phyloP scores from a whole-genome alignment of 2,888 invertebrate species.

The Drosophila siamana region DNA sequence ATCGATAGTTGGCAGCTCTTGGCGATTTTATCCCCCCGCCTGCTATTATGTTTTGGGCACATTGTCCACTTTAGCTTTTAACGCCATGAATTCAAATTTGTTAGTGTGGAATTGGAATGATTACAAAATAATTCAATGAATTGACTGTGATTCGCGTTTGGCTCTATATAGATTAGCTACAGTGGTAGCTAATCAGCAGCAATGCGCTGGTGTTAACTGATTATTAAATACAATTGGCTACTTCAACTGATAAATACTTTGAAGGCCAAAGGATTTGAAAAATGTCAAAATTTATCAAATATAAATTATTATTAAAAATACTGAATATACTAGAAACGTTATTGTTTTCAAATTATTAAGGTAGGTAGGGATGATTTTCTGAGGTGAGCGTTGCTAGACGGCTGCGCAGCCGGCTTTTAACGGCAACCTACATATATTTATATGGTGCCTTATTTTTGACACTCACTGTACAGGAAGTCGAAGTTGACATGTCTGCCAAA shows the following conservation, averaged over 20 bases:
- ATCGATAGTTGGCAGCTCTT: conserved; percentile 33
- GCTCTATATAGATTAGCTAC: neutral
- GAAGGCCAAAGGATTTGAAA: neutral
- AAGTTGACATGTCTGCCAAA: neutral
- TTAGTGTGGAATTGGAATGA: neutral
- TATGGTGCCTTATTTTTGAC: neutral
- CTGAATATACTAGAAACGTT: neutral
- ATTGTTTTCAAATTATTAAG: neutral
- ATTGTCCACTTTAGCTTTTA: conserved; percentile 3
- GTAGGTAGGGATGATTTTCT: neutral
- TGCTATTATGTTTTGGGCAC: conserved; percentile 17
- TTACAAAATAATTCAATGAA: neutral
- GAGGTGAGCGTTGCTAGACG: neutral
- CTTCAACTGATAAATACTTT: neutral
- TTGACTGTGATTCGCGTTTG: neutral
- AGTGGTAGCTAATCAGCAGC: neutral
- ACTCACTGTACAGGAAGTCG: conserved; percentile 6
- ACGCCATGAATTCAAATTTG: neutral
- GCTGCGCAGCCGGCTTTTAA: neutral
- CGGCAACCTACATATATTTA: neutral
- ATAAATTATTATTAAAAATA: neutral
- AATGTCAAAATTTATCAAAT: neutral
- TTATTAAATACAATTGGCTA: neutral
- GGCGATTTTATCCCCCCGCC: neutral
- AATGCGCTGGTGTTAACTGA: neutral